Evolutionary conservation across 2,888 invertebrate species (phyloP).

Genomic region (Hylaea fasciaria): DNA sequence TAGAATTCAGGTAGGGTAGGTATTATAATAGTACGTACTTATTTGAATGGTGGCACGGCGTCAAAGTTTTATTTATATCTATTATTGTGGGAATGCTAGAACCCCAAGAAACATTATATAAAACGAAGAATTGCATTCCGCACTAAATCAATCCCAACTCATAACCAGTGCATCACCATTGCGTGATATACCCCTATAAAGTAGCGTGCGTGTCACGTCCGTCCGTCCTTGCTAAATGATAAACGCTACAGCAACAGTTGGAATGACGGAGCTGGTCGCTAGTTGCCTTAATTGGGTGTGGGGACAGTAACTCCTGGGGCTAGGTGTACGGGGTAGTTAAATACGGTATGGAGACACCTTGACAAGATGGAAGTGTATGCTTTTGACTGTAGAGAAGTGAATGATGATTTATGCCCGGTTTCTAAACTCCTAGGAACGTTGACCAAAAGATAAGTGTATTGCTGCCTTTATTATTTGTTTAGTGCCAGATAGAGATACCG

Average conservation of each 20-base stretch:
- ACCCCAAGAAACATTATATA: too few species aligned
- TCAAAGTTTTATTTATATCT: too few species aligned
- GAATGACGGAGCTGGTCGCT: conserved; percentile 17
- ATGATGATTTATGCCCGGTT: too few species aligned
- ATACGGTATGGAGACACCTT: neutral
- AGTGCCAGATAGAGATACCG: too few species aligned
- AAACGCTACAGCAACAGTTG: conserved; percentile 18
- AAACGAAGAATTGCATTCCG: neutral
- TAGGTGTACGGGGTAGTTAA: neutral
- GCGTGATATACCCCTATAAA: conserved; percentile 24
- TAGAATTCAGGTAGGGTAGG: too few species aligned
- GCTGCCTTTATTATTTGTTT: too few species aligned
- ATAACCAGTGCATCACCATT: conserved; percentile 16
- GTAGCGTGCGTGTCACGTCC: conserved; percentile 21
- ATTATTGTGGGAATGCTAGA: too few species aligned
- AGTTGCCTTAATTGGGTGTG: conserved; percentile 9
- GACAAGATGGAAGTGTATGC: neutral
- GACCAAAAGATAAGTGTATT: too few species aligned
- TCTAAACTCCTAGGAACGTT: too few species aligned
- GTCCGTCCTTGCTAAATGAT: conserved; percentile 13
- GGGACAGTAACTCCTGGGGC: conserved; percentile 3
- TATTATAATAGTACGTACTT: too few species aligned
- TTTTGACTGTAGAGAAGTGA: too few species aligned
- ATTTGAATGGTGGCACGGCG: too few species aligned
- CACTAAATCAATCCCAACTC: conserved; percentile 11